Evolutionary conservation across 2,113 vertebrate genomes (phyloP).

Genomic region (Chloropsis cyanopogon): DNA sequence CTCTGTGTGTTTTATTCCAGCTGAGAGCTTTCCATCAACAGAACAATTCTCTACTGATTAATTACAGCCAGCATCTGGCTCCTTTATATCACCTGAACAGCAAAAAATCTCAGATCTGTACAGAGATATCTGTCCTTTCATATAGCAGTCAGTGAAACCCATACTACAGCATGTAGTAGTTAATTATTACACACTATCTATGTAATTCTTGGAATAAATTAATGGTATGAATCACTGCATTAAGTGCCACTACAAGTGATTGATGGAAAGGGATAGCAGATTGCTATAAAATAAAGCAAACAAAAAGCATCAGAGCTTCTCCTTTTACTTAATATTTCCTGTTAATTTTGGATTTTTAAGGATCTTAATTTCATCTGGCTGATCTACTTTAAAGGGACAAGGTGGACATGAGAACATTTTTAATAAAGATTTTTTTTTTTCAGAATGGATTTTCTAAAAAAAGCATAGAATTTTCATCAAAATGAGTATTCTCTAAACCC

Average conservation of each 20-base stretch:
- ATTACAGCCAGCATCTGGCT: slow-evolving; percentile 25
- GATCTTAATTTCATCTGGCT: not conserved
- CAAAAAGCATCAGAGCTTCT: not conserved
- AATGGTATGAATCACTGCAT: slow-evolving; percentile 3
- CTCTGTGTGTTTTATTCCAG: not conserved
- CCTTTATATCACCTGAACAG: slow-evolving; percentile 25
- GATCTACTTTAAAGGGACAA: not conserved
- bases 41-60: not conserved
- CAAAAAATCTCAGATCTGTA: not conserved
- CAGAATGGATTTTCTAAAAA: not conserved
- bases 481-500: not conserved
- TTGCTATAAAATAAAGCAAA: not conserved
- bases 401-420: not conserved
- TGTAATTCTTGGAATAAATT: slow-evolving; percentile 12
- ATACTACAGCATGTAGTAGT: not conserved
- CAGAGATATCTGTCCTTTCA: not conserved
- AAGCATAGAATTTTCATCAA: not conserved
- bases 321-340: not conserved
- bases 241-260: not conserved
- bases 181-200: not conserved
- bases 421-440: not conserved
- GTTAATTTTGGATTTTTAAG: not conserved
- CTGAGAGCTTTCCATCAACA: slow-evolving; percentile 34
- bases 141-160: not conserved
- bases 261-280: not conserved